Percentiles rank a stretch among this genome's conserved stretches.
These are phyloP conservation scores for Agapornis roseicollis DNA, from an alignment of 2,113 vertebrate species.

Conservation along the genomic window DNA sequence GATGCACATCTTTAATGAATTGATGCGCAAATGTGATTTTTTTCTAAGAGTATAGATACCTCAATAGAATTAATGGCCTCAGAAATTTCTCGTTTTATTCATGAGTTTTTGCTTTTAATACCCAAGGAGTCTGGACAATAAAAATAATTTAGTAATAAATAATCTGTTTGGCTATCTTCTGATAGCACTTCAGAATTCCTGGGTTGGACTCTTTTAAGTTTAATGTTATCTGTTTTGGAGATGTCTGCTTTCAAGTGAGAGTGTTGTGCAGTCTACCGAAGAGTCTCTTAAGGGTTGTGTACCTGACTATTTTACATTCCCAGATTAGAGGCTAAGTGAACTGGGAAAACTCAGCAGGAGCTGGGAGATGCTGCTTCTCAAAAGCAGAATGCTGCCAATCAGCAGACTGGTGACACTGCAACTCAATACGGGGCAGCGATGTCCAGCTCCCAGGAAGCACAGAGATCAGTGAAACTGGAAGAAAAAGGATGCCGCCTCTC, in stretches of 20 bases:
- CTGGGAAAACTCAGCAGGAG: background rate
- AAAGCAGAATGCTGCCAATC: background rate
- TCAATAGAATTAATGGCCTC: background rate
- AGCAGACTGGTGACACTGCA: background rate
- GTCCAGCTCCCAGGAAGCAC: background rate
- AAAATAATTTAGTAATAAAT: background rate
- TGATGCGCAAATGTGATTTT: background rate
- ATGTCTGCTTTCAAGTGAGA: background rate
- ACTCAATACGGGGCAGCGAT: accelerated
- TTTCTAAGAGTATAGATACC: background rate
- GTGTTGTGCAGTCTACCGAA: background rate
- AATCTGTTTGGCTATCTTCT: background rate
- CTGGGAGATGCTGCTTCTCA: background rate
- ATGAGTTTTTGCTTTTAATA: background rate
- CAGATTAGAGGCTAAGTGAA: background rate
- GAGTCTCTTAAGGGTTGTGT: background rate
- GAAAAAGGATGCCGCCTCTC: background rate
- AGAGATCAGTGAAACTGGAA: background rate
- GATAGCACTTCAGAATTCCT: background rate
- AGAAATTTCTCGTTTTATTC: background rate
- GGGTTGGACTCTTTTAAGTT: background rate
- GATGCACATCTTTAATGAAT: background rate
- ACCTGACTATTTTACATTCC: background rate
- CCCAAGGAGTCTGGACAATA: background rate
- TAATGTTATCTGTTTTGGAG: background rate